Evolutionary conservation across 1,140 invertebrate genomes (phyloP), one percentile per base, ranked within the genome.

Genomic region (Calycopis cecrops): DNA sequence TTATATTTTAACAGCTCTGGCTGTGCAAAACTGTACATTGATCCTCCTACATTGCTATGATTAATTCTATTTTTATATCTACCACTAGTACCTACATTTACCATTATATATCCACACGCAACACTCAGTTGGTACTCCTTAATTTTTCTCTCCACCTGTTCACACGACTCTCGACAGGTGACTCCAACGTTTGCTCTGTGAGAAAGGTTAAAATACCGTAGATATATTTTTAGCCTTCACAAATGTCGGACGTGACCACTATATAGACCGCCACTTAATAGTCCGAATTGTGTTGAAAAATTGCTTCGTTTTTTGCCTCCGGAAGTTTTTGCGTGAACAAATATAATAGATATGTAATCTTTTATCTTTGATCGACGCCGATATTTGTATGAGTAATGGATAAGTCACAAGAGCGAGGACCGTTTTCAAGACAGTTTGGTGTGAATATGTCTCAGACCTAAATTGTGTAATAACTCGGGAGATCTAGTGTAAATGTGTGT

Each of bases 221-320:
- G 9, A 9, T 44, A 12, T 44, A 44, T 44, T 44, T 44, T 44
- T 44, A 44, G 40, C 14, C 14, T 44, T 44, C 9, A 44, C 14
- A 44, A 44, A 44, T 14, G 40, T 17, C 21, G 40, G 11, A 18
- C 40, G 40, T 69, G 57, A 48, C 51, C 35, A 14, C 28, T 12
- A 28, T 48, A 17, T 16, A 11, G 51, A 21, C 44, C 40, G 28
- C 44, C 48, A 44, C 4, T 53, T 61, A 61, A 61, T 57, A 54
- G 51, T 49, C 47, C 44, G 48, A 53, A 54, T 54, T 57, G 38
- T 52, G 35, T 52, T 44, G 37, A 54, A 50, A 48, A 62, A 57
- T 48, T 57, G 54, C 47, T 50, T 12, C n/a, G 44, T 35, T 47
- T 53, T 50, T 57, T 54, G 48, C 34, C 12, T 55, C 40, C 9